Conservation (phyloP, 2,113 vertebrate genomes). For the Prunella fulvescens region DNA sequence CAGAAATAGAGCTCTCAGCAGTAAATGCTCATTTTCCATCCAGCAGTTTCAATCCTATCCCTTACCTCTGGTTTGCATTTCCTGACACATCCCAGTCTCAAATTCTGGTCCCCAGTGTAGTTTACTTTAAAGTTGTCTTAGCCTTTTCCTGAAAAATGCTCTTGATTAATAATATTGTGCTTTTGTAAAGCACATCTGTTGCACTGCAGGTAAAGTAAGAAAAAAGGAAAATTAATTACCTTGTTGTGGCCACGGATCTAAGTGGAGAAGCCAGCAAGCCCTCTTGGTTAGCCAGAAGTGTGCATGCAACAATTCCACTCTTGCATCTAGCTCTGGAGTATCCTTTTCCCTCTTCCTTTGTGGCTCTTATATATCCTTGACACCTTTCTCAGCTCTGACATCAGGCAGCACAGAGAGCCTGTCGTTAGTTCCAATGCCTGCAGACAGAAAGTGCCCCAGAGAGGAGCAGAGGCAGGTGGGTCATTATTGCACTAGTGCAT, state of each 20-base stretch:
- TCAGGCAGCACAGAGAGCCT: conserved; percentile 55
- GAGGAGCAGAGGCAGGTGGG: conserved; percentile 30
- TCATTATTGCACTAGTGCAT: neutral
- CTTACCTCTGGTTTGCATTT: neutral
- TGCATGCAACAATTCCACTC: neutral
- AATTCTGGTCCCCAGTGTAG: neutral
- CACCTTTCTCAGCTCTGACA: conserved; percentile 64
- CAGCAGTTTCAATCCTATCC: neutral
- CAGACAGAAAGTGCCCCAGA: conserved; percentile 26
- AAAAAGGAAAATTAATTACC: conserved; percentile 59
- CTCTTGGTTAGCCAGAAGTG: neutral
- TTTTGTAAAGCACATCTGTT: neutral
- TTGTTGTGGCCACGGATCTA: neutral
- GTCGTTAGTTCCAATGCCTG: conserved; percentile 28
- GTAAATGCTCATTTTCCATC: neutral
- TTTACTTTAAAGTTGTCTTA: neutral
- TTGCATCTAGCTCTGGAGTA: conserved; percentile 14
- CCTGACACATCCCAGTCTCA: neutral
- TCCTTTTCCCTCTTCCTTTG: neutral
- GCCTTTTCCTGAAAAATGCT: neutral
- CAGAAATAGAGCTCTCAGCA: neutral
- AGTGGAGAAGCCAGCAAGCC: neutral
- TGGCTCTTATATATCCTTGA: conserved; percentile 66
- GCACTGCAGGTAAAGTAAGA: neutral
- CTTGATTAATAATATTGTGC: neutral